Percentiles rank a stretch among this genome's conserved stretches.
These are phyloP conservation scores for Popillia japonica DNA, from an alignment of 1,140 invertebrate species.

Conservation along the genomic window DNA sequence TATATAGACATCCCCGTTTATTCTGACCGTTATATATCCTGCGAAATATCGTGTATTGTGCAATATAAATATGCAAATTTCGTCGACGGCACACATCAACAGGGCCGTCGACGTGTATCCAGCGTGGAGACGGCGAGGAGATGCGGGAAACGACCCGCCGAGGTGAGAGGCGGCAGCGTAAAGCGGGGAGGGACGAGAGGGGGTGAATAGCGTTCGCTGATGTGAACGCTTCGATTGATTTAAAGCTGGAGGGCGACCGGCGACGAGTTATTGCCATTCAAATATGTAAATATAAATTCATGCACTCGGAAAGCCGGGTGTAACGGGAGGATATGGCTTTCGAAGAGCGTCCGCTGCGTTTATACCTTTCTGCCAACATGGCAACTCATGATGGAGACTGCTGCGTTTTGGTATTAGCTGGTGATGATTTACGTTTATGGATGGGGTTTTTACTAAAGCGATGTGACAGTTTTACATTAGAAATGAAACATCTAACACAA, in stretches of 20 bases:
- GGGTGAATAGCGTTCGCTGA: not conserved
- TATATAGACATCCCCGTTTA: too few species aligned
- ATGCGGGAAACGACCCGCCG: not conserved
- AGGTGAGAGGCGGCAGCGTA: not conserved
- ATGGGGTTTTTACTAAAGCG: too few species aligned
- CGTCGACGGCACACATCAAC: not conserved
- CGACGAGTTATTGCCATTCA: constrained; percentile 4
- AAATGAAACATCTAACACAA: too few species aligned
- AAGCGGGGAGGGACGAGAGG: not conserved
- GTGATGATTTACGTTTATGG: too few species aligned
- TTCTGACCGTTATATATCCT: too few species aligned
- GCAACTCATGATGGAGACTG: too few species aligned
- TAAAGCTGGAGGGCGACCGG: constrained; percentile 2
- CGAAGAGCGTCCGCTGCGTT: too few species aligned
- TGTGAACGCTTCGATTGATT: constrained; percentile 10
- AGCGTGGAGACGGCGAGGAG: not conserved
- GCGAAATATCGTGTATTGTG: too few species aligned
- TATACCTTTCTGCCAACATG: too few species aligned
- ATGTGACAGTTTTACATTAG: too few species aligned
- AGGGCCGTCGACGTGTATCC: not conserved
- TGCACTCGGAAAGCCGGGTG: not conserved
- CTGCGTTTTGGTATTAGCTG: too few species aligned
- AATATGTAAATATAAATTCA: constrained; percentile 12
- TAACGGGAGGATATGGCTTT: not conserved
- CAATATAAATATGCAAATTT: constrained; percentile 6